Evolutionary conservation across 2,888 invertebrate species (phyloP), one percentile per base, ranked within the genome.

Genomic region (Nineta flava): DNA sequence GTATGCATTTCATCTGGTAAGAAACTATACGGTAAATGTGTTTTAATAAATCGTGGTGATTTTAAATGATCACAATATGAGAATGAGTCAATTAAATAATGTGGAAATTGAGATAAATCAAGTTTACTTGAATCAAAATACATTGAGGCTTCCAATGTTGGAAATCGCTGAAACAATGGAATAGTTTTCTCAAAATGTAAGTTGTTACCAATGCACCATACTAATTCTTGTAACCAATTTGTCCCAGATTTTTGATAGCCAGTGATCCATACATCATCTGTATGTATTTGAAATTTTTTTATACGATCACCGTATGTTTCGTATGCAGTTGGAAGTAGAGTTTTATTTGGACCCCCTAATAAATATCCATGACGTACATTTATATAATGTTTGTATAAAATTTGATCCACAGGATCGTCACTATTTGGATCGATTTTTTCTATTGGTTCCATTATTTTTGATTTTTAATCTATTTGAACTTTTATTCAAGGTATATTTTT

Each of bases 221-320:
- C 44, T 13, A 44, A 17, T n/a, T 44, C 21, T 21, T 44, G 44
- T 44, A 44, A 26, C 44, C 44, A 44, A 21, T 19, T 44, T 9
- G 44, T 44, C 2, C 44, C 44, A 44, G 26, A 17, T 44, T 44
- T 44, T 44, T 16, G 44, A 16, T 44, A 44, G 19, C 44, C 44
- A 44, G 26, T 44, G 3, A 44, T 19, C 19, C 19, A 21, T 26
- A 26, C 19, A 44, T 44, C 44, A 44, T 19, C 19, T 2, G 44
- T n/a, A n/a, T 44, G n/a, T 12, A 44, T 26, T 44, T 44, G 2
- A 9, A 44, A 44, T 2, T 16, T 44, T n/a, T 44, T 26, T 10
- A 44, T 44, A 9, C 13, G 17, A 12, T 44, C 44, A 3, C 10
- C 38, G 38, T 13, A 38, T 4, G n/a, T n/a, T 38, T 38, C 38